Evolutionary conservation across 2,113 vertebrate species (phyloP).

Genomic region (Rhynchomys soricoides): DNA sequence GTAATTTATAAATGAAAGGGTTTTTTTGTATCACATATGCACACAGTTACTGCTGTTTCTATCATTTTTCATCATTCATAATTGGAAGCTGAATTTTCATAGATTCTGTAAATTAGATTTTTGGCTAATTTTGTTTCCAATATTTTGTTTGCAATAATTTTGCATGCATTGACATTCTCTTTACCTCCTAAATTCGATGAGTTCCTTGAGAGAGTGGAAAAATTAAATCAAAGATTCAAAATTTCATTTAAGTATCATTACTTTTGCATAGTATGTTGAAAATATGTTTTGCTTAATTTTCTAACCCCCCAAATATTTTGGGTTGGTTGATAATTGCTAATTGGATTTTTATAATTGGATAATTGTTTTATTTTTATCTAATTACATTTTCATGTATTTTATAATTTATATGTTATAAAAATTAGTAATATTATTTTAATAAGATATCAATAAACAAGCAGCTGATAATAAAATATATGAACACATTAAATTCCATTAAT

Average conservation of each 20-base stretch:
- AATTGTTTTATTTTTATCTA: neutral
- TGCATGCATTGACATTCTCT: neutral
- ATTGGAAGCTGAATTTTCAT: neutral
- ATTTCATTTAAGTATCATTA: neutral
- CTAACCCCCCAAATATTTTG: neutral
- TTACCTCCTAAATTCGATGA: neutral
- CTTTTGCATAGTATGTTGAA: neutral
- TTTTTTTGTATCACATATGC: neutral
- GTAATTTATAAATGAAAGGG: neutral
- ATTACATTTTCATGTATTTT: neutral
- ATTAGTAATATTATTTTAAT: neutral
- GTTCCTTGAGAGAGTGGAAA: neutral
- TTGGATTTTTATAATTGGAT: neutral
- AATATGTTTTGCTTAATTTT: neutral
- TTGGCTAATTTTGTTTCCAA: neutral
- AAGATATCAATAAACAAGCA: neutral
- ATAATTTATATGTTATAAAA: neutral
- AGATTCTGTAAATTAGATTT: too few species aligned
- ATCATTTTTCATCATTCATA: neutral
- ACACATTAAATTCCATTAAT: neutral
- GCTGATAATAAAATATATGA: neutral
- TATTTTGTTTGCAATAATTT: neutral
- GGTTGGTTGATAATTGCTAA: neutral
- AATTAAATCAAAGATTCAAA: neutral
- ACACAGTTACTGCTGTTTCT: neutral